Evolutionary conservation across 1,140 invertebrate species (phyloP).

Genomic region (Diprion similis): DNA sequence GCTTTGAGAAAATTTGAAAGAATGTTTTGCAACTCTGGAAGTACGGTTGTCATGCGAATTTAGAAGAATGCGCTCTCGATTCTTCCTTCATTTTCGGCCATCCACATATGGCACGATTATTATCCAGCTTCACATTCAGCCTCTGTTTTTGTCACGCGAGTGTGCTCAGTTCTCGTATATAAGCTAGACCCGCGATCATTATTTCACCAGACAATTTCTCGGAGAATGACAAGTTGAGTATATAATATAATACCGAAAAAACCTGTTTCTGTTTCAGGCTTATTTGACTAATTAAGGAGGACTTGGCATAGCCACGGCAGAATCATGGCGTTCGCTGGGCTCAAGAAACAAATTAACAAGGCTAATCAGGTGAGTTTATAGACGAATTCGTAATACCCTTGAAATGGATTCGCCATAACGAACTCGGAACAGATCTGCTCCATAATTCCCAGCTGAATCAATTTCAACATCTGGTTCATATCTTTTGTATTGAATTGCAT

Average conservation of each 20-base stretch:
- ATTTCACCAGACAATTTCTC: no score
- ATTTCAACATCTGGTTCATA: neutral
- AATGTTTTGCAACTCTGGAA: no score
- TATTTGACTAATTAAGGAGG: neutral
- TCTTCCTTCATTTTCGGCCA: no score
- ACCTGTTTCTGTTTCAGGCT: neutral
- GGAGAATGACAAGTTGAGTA: no score
- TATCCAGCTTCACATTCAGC: no score
- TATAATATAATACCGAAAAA: no score
- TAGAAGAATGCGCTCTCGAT: no score
- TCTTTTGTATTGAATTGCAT: neutral
- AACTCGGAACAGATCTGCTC: neutral
- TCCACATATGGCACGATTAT: no score
- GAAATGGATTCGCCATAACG: neutral
- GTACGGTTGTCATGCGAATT: no score
- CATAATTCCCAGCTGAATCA: neutral
- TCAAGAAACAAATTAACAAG: slow-evolving; percentile 99
- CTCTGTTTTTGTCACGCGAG: no score
- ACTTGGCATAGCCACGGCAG: slow-evolving; percentile 45
- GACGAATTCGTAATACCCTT: slow-evolving; percentile 12
- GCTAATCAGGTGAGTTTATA: slow-evolving; percentile 87
- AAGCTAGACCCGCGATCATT: no score
- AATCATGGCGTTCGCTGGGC: slow-evolving; percentile 93
- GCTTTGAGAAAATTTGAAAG: neutral
- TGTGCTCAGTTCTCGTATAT: no score